These are phyloP conservation scores for Aepyceros melampus DNA, from an alignment of 2,113 vertebrate genomes.

Conservation along the genomic window DNA sequence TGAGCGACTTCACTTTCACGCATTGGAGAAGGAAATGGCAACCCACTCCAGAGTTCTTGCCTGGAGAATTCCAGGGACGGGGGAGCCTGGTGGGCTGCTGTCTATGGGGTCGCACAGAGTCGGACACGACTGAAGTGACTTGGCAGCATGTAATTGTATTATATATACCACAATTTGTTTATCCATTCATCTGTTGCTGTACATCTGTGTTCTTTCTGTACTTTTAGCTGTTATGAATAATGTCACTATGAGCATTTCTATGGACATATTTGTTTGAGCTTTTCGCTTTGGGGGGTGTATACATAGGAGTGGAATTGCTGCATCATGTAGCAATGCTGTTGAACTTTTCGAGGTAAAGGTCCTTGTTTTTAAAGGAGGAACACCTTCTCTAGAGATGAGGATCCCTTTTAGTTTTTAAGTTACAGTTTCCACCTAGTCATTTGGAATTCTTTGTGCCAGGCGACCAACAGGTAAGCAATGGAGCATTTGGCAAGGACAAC, in stretches of 20 bases:
- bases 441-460: not conserved
- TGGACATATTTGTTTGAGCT: not conserved
- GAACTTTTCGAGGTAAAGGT: not conserved
- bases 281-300: not conserved
- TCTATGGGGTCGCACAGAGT: too few species aligned
- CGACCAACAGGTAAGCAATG: not conserved
- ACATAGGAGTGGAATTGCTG: not conserved
- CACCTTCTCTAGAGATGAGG: not conserved
- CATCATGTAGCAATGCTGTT: not conserved
- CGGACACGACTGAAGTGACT: too few species aligned
- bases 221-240: not conserved
- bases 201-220: not conserved
- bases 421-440: not conserved
- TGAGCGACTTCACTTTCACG: too few species aligned
- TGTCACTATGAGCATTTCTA: not conserved
- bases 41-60: too few species aligned
- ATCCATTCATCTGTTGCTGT: not conserved
- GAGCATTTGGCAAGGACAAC: not conserved
- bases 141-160: not conserved
- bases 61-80: too few species aligned
- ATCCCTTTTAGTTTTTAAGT: not conserved
- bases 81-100: too few species aligned
- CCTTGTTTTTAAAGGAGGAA: not conserved
- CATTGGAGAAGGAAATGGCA: too few species aligned
- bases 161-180: not conserved